Evolutionary conservation across 2,888 invertebrate genomes (phyloP).

Genomic region (Eupithecia insigniata): DNA sequence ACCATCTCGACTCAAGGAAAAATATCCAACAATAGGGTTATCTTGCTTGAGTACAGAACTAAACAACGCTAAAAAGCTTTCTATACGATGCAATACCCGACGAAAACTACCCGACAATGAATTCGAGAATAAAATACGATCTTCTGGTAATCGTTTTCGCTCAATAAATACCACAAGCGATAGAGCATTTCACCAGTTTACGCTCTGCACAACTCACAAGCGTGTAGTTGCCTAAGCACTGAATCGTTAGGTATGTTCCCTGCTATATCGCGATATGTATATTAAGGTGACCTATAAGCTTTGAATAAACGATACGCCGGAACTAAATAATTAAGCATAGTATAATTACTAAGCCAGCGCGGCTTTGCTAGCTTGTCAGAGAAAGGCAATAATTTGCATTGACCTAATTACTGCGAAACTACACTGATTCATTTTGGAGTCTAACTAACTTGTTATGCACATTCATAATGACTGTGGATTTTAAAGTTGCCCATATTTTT

Average conservation of each 20-base stretch:
- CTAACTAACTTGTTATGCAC: neutral
- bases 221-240: neutral
- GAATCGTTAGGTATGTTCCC: neutral
- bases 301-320: neutral
- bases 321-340: neutral
- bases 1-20: neutral
- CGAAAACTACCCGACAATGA: neutral
- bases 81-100: neutral
- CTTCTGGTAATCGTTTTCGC: neutral
- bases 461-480: neutral
- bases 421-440: neutral
- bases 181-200: neutral
- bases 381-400: conserved; percentile 10
- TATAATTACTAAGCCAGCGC: conserved; percentile 6
- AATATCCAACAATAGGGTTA: neutral
- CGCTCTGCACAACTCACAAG: neutral
- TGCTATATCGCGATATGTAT: neutral
- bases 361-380: conserved; percentile 7
- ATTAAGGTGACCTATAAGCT: conserved; percentile 4
- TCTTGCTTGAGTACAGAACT: neutral
- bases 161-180: conserved; percentile 7
- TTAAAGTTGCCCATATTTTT: neutral
- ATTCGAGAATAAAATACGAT: neutral
- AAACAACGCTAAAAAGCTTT: neutral
- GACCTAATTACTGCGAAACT: conserved; percentile 13